These are phyloP conservation scores for Polypterus bichir DNA, from an alignment of 2,113 vertebrate species.

Conservation along the genomic window DNA sequence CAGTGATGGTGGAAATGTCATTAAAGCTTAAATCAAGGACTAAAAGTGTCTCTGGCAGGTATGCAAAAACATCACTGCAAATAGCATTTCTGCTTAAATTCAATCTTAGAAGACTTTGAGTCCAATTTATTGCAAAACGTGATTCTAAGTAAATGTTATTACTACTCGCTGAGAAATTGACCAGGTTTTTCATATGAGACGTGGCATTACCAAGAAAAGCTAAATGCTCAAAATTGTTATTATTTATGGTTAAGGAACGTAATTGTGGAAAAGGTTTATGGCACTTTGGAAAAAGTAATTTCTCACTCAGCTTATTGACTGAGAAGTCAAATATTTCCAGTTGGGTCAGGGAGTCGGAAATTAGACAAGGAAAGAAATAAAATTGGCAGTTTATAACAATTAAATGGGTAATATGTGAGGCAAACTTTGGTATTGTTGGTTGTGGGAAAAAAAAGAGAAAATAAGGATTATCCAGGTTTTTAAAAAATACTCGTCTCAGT, in stretches of 20 bases:
- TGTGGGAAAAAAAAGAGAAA: neutral
- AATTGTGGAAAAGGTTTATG: neutral
- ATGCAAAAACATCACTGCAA: neutral
- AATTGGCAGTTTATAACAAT: neutral
- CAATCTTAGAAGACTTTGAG: neutral
- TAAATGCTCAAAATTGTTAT: neutral
- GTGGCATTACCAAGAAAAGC: neutral
- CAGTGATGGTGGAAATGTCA: conserved; percentile 1
- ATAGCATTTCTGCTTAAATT: conserved; percentile 3
- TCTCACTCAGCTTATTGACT: neutral
- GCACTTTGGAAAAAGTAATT: conserved; percentile 1
- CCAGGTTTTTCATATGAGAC: neutral
- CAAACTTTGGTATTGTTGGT: neutral
- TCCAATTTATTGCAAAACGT: neutral
- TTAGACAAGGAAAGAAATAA: neutral
- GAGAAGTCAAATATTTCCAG: neutral
- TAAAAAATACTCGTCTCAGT: neutral
- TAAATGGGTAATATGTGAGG: neutral
- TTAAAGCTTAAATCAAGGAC: conserved; percentile 11
- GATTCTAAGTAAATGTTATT: neutral
- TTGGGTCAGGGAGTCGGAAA: neutral
- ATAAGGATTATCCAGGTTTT: neutral
- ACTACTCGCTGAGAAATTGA: neutral
- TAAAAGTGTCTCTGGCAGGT: conserved; percentile 5
- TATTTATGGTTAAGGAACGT: neutral